Evolutionary conservation across 2,797 vertebrate genomes (phyloP).

Genomic region (Emys orbicularis): DNA sequence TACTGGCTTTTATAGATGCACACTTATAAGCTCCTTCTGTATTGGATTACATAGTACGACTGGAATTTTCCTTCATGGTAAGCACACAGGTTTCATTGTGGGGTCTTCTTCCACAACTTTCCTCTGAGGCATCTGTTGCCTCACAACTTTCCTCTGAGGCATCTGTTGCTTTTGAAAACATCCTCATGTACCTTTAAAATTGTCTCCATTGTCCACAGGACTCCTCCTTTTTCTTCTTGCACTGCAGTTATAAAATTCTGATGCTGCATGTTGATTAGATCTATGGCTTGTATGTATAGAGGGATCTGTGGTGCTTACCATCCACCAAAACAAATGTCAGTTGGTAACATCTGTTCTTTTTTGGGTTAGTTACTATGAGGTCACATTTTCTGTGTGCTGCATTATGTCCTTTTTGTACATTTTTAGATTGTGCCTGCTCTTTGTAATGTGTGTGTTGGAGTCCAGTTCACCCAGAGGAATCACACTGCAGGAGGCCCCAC

Average conservation of each 20-base stretch:
- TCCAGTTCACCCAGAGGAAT: not conserved
- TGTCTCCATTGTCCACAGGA: not conserved
- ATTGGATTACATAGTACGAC: not conserved
- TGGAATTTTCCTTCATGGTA: not conserved
- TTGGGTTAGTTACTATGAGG: not conserved
- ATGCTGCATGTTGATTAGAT: not conserved
- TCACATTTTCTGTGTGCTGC: not conserved
- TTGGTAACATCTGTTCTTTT: not conserved
- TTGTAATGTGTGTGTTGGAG: not conserved
- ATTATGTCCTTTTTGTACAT: not conserved
- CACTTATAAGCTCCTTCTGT: not conserved
- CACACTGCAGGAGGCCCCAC: not conserved
- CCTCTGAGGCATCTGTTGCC: not conserved
- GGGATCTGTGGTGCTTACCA: not conserved
- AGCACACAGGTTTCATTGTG: not conserved
- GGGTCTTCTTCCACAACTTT: not conserved
- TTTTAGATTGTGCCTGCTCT: not conserved
- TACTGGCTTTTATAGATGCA: not conserved
- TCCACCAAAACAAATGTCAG: not conserved
- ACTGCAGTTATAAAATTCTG: not conserved
- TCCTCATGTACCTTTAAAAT: not conserved
- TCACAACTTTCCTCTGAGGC: not conserved
- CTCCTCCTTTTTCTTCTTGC: not conserved
- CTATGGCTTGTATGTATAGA: not conserved
- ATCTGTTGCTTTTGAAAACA: not conserved